Conservation (phyloP, 2,888 invertebrate species). For the Ophion obscuratus region DNA sequence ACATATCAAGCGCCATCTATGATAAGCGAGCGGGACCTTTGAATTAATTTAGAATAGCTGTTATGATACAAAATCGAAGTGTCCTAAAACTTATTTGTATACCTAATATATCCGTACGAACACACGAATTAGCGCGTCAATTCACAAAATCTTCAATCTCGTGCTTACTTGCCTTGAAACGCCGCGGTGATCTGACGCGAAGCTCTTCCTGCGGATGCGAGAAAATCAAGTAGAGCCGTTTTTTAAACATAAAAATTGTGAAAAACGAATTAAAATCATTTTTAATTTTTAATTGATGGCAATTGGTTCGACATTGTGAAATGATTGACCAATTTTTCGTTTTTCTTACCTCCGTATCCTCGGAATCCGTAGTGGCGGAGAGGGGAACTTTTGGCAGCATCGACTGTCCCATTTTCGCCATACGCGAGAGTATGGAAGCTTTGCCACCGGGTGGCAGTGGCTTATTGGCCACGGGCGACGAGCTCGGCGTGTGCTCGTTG, state of each 20-base stretch:
- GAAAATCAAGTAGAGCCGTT: neutral
- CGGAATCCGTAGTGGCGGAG: constrained; percentile 83
- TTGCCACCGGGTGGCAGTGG: constrained; percentile 75
- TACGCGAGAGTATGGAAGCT: constrained; percentile 85
- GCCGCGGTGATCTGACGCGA: constrained; percentile 61
- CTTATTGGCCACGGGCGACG: constrained; percentile 42
- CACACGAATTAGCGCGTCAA: neutral
- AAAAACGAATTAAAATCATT: too few species aligned
- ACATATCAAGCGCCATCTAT: too few species aligned
- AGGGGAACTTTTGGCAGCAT: constrained; percentile 83
- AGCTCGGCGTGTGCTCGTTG: constrained; percentile 41
- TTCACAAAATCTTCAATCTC: neutral
- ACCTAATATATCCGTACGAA: neutral
- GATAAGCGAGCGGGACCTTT: too few species aligned
- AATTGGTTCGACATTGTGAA: too few species aligned
- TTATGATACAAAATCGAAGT: too few species aligned
- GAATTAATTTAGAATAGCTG: too few species aligned
- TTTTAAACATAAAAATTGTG: too few species aligned
- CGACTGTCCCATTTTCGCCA: constrained; percentile 87
- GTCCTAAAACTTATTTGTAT: too few species aligned
- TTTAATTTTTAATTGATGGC: too few species aligned
- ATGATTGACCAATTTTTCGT: neutral
- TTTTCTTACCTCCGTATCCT: constrained; percentile 82
- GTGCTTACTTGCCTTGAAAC: constrained; percentile 52
- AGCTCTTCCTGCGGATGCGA: constrained; percentile 54